phyloP scores from a whole-genome alignment of 2,888 invertebrate genomes.

The Clivina fossor region DNA sequence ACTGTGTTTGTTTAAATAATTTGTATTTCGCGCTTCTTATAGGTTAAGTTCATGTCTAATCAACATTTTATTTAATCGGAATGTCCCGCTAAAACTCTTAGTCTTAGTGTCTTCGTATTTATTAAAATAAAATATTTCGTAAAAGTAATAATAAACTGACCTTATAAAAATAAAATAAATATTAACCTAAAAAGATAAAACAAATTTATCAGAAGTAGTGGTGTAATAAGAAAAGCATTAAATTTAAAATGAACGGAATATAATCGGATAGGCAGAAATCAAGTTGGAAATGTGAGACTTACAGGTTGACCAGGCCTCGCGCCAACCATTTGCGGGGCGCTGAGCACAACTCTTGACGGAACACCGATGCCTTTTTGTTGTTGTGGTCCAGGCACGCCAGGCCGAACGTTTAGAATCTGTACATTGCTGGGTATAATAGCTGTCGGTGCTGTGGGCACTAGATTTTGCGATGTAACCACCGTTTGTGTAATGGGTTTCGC shows the following conservation, averaged over 20 bases:
- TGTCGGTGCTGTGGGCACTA: slow-evolving; percentile 64
- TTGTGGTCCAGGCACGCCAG: slow-evolving; percentile 70
- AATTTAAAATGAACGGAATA: background rate
- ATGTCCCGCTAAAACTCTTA: too few species aligned
- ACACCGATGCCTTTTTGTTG: too few species aligned
- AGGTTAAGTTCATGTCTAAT: too few species aligned
- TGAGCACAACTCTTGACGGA: slow-evolving; percentile 81
- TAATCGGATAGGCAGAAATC: too few species aligned
- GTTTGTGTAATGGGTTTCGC: slow-evolving; percentile 61
- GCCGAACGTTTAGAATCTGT: slow-evolving; percentile 83
- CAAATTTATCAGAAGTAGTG: background rate
- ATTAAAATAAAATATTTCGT: background rate
- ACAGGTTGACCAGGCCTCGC: slow-evolving; percentile 80
- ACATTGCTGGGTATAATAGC: slow-evolving; percentile 71
- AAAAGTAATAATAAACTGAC: background rate
- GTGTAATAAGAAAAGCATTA: background rate
- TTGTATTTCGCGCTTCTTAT: too few species aligned
- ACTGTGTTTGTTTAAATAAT: too few species aligned
- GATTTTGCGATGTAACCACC: slow-evolving; percentile 62
- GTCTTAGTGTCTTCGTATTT: background rate
- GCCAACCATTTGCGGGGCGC: slow-evolving; percentile 79
- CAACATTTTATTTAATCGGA: too few species aligned
- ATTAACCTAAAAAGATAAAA: slow-evolving; percentile 4
- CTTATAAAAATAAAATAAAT: background rate
- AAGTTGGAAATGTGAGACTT: slow-evolving; percentile 50